phyloP scores from a whole-genome alignment of 2,888 invertebrate genomes.

The Morinoia aosen region DNA sequence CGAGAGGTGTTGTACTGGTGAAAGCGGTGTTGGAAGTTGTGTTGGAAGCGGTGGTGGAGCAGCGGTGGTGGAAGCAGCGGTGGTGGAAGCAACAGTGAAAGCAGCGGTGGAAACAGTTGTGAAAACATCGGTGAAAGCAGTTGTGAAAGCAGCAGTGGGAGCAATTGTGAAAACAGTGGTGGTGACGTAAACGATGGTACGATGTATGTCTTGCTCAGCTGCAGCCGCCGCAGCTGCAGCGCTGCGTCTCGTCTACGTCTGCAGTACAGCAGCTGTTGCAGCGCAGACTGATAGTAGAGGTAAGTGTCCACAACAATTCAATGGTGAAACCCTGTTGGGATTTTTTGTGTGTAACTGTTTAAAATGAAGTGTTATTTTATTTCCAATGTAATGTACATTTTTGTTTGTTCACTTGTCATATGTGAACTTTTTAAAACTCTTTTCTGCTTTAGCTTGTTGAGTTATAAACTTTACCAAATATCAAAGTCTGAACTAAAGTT shows the following conservation, averaged over 20 bases:
- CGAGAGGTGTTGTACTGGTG: neutral
- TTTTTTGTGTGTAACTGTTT: too few species aligned
- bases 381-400: too few species aligned
- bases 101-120: too few species aligned
- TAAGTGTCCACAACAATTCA: neutral
- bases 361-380: too few species aligned
- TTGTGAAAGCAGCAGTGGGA: neutral
- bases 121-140: neutral
- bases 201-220: neutral
- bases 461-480: too few species aligned
- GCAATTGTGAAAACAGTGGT: neutral
- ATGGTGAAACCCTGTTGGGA: neutral
- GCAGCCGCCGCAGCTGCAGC: neutral
- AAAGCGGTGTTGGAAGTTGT: neutral
- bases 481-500: too few species aligned
- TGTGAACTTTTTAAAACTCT: too few species aligned
- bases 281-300: slow-evolving; percentile 31
- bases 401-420: too few species aligned
- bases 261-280: neutral
- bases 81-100: neutral
- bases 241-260: neutral
- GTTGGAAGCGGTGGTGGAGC: neutral
- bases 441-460: too few species aligned
- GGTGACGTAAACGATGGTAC: neutral
- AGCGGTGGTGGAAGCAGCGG: neutral